A percentile compares a stretch with the other conserved stretches of the same genome.
Conservation (phyloP, 2,797 vertebrate genomes). For the Esox lucius region DNA sequence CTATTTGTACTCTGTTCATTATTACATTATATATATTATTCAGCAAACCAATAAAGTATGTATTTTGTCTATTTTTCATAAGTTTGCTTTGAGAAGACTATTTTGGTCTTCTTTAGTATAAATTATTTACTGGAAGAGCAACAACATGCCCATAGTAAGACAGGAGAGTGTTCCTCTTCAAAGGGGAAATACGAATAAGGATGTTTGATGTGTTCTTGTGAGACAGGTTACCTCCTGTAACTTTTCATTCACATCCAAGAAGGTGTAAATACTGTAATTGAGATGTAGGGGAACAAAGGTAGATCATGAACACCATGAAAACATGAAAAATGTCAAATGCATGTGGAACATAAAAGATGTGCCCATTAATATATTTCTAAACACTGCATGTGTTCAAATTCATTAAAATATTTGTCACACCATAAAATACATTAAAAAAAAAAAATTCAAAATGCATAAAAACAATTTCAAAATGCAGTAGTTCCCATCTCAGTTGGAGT, state of each 20-base stretch:
- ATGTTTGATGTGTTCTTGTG: not conserved
- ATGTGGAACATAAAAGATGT: too few species aligned
- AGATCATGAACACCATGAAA: not conserved
- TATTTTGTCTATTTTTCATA: not conserved
- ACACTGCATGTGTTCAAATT: too few species aligned
- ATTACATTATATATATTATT: too few species aligned
- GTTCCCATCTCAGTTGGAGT: too few species aligned
- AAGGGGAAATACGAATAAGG: constrained; percentile 43
- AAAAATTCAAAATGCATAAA: too few species aligned
- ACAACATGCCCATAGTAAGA: constrained; percentile 13
- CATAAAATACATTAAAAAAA: too few species aligned
- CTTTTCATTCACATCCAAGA: not conserved
- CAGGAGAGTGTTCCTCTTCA: constrained; percentile 24
- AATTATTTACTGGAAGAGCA: not conserved
- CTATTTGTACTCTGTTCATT: not conserved
- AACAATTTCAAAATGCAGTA: too few species aligned
- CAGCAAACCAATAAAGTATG: not conserved
- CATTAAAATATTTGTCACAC: too few species aligned
- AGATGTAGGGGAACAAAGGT: constrained; percentile 30
- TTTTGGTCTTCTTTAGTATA: not conserved
- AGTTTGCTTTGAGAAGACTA: not conserved
- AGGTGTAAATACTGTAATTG: not conserved
- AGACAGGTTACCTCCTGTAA: not conserved
- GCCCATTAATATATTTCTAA: too few species aligned
- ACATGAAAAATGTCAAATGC: too few species aligned